phyloP scores from a whole-genome alignment of 2,113 vertebrate genomes.

The Choloepus hoffmanni region DNA sequence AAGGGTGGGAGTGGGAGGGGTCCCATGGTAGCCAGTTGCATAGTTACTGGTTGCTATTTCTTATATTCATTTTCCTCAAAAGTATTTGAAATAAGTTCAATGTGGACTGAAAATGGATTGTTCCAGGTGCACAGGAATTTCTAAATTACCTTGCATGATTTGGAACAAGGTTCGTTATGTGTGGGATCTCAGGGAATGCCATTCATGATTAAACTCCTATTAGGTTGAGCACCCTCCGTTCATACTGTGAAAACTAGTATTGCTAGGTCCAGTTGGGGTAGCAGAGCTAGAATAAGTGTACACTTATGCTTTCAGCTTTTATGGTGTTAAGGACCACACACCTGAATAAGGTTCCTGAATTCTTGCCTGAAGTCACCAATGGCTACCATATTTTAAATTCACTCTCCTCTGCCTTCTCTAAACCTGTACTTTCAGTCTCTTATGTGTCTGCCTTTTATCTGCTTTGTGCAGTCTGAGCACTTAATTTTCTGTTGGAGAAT shows the following conservation, averaged over 20 bases:
- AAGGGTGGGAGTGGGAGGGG: not conserved
- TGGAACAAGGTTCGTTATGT: not conserved
- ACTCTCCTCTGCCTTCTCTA: not conserved
- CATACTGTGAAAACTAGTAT: not conserved
- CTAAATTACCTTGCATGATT: not conserved
- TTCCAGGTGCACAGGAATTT: not conserved
- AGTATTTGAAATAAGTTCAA: not conserved
- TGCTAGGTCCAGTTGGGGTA: not conserved
- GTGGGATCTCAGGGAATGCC: not conserved
- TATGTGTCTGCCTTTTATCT: not conserved
- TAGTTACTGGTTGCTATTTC: not conserved
- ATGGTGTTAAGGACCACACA: not conserved
- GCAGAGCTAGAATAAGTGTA: not conserved
- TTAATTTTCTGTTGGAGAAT: not conserved
- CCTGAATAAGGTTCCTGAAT: not conserved
- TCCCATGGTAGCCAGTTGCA: not conserved
- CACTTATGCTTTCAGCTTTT: not conserved
- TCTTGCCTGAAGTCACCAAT: not conserved
- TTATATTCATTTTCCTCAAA: not conserved
- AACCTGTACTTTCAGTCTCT: not conserved
- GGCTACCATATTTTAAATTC: not conserved
- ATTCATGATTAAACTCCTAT: not conserved
- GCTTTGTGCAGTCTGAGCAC: not conserved
- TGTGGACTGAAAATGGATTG: not conserved
- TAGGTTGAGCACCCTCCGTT: accelerated